Evolutionary conservation across 2,888 invertebrate species (phyloP).

Genomic region (Euplagia quadripunctaria): DNA sequence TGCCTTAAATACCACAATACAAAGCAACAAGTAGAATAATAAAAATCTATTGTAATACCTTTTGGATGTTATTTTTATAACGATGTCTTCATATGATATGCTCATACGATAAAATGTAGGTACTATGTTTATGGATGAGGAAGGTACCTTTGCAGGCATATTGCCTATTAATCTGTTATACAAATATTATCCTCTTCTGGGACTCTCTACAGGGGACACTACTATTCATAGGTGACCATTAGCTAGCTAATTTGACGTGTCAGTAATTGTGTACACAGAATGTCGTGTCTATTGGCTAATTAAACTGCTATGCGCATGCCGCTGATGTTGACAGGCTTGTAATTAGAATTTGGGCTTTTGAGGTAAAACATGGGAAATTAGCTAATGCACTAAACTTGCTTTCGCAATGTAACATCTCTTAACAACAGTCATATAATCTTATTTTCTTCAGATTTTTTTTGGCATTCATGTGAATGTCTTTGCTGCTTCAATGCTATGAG

Average conservation of each 20-base stretch:
- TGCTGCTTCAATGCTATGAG: too few relatives aligned
- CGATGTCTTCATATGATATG: background rate
- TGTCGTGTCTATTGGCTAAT: slow-evolving; percentile 8
- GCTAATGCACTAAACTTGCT: background rate
- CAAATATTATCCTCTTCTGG: slow-evolving; percentile 3
- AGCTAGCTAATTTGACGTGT: slow-evolving; percentile 16
- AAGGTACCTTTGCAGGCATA: background rate
- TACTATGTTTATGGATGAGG: background rate
- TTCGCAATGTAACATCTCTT: background rate
- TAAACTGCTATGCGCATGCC: slow-evolving; percentile 3
- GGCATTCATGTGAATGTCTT: too few relatives aligned
- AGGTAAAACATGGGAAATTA: background rate
- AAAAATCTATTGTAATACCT: background rate
- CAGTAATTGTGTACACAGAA: slow-evolving; percentile 13
- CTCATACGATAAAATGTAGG: background rate
- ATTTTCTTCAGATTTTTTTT: background rate
- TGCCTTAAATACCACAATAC: too few relatives aligned
- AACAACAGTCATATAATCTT: background rate
- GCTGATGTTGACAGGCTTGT: slow-evolving; percentile 17
- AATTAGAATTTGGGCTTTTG: slow-evolving; percentile 14
- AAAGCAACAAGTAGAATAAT: too few relatives aligned
- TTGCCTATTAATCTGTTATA: background rate
- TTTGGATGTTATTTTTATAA: background rate
- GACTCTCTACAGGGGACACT: background rate
- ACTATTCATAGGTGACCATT: slow-evolving; percentile 10